Evolutionary conservation across 2,113 vertebrate species (phyloP), one percentile per base, ranked within the genome.

Genomic region (Apeltes quadracus): DNA sequence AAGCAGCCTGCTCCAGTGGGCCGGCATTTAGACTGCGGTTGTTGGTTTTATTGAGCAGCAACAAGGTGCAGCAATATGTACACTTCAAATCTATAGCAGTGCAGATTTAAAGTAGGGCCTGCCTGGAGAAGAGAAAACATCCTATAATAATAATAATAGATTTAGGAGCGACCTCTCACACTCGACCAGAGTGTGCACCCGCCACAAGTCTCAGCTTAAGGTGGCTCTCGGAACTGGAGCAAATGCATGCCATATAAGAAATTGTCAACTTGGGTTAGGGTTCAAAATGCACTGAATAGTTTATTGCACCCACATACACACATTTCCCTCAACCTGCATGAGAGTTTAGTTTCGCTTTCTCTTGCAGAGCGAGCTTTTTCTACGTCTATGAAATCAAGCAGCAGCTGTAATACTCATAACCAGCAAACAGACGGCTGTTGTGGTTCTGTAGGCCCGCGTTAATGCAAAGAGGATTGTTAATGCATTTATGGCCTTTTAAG

Each of bases 401-500:
- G 75, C 51, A 69, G 67, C 64, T 76, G 51, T 36, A 54, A 65
- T 25, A 12, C 63, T 77, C 79, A 76, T 69, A 36, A 58, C 46
- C 71, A 74, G 9, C 64, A 5, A 84, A 78, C 46, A 23, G 65
- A 85, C 75, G 83, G 79, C 71, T 82, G 74, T 44, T 91, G 85
- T 77, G 87, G 85, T 84, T 84, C 50, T 77, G 75, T 76, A 76
- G 67, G 18, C 8, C 53, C 58, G 48, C 10, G 32, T 66, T 83
- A 87, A 87, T 85, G 87, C 82, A 87, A 41, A 72, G 63, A 81
- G 65, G 56, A 41, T 51, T 81, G 78, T 90, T 90, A 90, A 89
- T 90, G 89, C 88, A 85, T 88, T 91, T 79, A 81, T 76, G 86
- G 87, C 72, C 69, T 66, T 75, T 80, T 87, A 85, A 89, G 86